These are phyloP conservation scores for Microchirus variegatus DNA, from an alignment of 2,797 vertebrate species.

Conservation along the genomic window DNA sequence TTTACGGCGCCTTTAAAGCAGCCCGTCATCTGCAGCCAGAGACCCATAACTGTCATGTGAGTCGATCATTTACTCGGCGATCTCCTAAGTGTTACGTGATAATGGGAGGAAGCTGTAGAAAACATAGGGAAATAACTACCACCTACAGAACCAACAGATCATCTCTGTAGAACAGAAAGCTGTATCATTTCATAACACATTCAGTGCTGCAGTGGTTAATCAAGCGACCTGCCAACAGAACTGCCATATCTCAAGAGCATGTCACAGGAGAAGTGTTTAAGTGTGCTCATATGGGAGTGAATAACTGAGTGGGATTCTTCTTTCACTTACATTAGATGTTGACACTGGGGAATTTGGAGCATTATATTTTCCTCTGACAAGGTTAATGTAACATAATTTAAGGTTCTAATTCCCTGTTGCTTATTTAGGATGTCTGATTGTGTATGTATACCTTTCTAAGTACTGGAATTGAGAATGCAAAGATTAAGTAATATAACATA, in stretches of 20 bases:
- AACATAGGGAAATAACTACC: constrained; percentile 82
- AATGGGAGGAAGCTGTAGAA: constrained; percentile 79
- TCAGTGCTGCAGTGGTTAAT: constrained; percentile 80
- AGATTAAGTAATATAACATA: constrained; percentile 22
- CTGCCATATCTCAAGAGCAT: constrained; percentile 71
- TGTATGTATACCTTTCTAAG: constrained; percentile 29
- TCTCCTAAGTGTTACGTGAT: constrained; percentile 86
- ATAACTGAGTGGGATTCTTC: constrained; percentile 64
- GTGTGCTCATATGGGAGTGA: constrained; percentile 63
- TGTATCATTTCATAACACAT: constrained; percentile 82
- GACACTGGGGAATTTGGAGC: constrained; percentile 59
- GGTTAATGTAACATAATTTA: constrained; percentile 65
- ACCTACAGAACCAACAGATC: constrained; percentile 80
- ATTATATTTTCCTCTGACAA: constrained; percentile 61
- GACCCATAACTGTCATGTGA: constrained; percentile 86
- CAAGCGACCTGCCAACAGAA: constrained; percentile 73
- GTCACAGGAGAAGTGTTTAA: constrained; percentile 76
- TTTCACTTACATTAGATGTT: constrained; percentile 66
- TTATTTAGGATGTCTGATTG: constrained; percentile 30
- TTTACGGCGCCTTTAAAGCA: constrained; percentile 84
- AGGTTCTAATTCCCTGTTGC: constrained; percentile 37
- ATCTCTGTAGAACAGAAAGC: constrained; percentile 65
- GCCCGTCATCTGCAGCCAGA: constrained; percentile 83
- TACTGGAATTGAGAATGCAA: constrained; percentile 26
- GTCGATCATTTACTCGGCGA: constrained; percentile 85